Evolutionary conservation across 2,797 vertebrate species (phyloP).

Genomic region (Loriculus beryllinus): DNA sequence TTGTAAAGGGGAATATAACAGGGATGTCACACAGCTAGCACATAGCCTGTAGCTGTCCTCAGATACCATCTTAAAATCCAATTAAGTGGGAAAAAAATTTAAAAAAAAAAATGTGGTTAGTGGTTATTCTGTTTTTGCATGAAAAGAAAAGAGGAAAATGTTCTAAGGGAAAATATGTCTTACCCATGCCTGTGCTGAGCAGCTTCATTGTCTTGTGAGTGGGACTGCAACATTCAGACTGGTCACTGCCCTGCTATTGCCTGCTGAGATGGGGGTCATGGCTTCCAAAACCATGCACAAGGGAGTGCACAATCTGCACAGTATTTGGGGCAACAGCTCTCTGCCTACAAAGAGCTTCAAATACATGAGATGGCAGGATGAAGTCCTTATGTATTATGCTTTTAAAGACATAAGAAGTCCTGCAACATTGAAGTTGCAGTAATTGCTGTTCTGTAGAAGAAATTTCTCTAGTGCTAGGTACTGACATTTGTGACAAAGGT

Average conservation of each 20-base stretch:
- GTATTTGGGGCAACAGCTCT: neutral
- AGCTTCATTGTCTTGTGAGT: neutral
- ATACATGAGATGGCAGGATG: accelerated
- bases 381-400: neutral
- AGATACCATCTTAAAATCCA: neutral
- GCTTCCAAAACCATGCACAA: accelerated
- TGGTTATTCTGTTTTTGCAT: neutral
- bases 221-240: neutral
- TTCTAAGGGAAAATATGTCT: neutral
- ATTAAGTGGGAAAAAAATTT: neutral
- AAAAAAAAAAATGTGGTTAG: neutral
- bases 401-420: neutral
- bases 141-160: neutral
- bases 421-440: neutral
- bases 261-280: neutral
- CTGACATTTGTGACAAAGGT: neutral
- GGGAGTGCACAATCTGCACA: accelerated
- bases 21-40: neutral
- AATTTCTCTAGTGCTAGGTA: neutral
- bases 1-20: neutral
- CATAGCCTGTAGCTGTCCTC: neutral
- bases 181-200: neutral
- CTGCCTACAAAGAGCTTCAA: neutral
- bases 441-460: neutral
- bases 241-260: neutral